Conservation (phyloP, 2,113 vertebrate species). For the Neomonachus schauinslandi region DNA sequence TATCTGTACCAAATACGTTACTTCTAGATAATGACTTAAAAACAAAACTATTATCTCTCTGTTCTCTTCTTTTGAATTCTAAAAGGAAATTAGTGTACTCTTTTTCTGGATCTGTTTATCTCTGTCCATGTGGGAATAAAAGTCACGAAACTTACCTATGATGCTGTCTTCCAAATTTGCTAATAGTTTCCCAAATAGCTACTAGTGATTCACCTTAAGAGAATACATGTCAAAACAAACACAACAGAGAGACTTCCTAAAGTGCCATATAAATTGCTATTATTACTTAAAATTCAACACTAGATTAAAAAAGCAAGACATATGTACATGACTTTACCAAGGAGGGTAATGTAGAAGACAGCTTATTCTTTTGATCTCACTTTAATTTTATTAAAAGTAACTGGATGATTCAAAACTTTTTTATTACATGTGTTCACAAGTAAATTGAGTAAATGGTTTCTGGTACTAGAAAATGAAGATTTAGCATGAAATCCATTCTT, state of each 20-base stretch:
- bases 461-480: slow-evolving; percentile 57
- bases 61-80: slow-evolving; percentile 17
- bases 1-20: background rate
- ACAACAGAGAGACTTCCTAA: background rate
- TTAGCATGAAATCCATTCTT: slow-evolving; percentile 48
- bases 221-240: background rate
- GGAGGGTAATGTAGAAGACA: slow-evolving; percentile 59
- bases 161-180: slow-evolving; percentile 26
- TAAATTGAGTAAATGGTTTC: slow-evolving; percentile 76
- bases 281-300: background rate
- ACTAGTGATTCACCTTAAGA: background rate
- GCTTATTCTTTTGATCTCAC: slow-evolving; percentile 72
- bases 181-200: slow-evolving; percentile 41
- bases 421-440: slow-evolving; percentile 74
- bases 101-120: background rate
- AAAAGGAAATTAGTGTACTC: background rate
- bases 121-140: background rate
- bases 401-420: slow-evolving; percentile 52
- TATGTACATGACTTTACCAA: background rate
- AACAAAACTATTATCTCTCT: background rate
- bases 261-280: background rate
- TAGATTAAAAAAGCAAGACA: slow-evolving; percentile 25
- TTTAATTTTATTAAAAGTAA: slow-evolving; percentile 79
- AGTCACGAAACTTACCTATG: background rate
- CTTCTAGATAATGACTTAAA: background rate